phyloP scores from a whole-genome alignment of 1,140 invertebrate species.

The Semibalanus balanoides region DNA sequence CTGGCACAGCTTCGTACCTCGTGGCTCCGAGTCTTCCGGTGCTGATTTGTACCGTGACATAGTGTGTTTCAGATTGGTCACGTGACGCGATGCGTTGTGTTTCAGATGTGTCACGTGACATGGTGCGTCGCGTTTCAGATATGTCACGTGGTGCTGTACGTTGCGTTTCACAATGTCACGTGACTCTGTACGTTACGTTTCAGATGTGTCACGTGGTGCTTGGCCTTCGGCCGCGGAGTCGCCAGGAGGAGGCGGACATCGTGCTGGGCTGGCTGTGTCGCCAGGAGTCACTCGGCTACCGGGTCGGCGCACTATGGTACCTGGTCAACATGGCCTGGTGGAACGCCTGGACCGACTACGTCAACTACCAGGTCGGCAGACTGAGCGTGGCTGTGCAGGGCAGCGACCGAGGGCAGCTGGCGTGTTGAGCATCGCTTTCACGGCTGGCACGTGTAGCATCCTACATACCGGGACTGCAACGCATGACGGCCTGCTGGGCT shows the following conservation, averaged over 20 bases:
- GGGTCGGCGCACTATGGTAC: conserved; percentile 73
- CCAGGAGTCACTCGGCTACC: conserved; percentile 52
- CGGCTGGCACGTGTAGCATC: too few species aligned
- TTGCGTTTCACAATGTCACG: neutral
- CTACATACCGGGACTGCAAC: too few species aligned
- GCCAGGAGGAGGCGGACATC: conserved; percentile 63
- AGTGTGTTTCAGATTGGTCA: too few species aligned
- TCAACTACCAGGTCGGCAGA: conserved; percentile 30
- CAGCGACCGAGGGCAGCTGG: too few species aligned
- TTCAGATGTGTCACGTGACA: too few species aligned
- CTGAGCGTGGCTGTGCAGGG: too few species aligned
- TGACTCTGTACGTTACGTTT: conserved; percentile 9
- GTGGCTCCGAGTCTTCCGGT: too few species aligned
- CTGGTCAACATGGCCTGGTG: conserved; percentile 70
- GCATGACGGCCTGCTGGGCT: too few species aligned
- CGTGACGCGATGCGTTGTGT: too few species aligned
- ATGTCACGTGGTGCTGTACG: neutral
- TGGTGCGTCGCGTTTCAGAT: neutral
- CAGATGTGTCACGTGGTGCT: conserved; percentile 77
- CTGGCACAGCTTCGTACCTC: too few species aligned
- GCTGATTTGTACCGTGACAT: too few species aligned
- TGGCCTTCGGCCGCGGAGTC: conserved; percentile 58
- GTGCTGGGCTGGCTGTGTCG: conserved; percentile 62
- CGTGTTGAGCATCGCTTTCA: too few species aligned
- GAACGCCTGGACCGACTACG: conserved; percentile 58